phyloP scores from a whole-genome alignment of 1,140 invertebrate genomes.

The Anoplolepis gracilipes region DNA sequence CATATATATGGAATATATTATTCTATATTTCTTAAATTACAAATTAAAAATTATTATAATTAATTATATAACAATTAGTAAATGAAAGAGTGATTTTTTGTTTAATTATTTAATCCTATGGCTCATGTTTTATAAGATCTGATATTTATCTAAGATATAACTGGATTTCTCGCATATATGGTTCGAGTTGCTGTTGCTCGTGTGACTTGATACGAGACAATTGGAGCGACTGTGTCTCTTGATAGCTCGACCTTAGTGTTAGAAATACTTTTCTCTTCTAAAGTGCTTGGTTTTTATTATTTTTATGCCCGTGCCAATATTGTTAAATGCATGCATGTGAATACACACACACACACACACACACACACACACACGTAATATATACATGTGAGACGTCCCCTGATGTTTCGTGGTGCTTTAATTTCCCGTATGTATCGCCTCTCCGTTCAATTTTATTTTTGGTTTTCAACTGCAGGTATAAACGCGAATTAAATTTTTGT shows the following conservation, averaged over 20 bases:
- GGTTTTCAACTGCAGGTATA: neutral
- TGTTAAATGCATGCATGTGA: conserved; percentile 18
- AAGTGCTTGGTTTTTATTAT: conserved; percentile 22
- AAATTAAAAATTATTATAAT: too few species aligned
- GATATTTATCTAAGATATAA: too few species aligned
- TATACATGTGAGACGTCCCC: neutral
- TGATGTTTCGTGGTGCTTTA: conserved; percentile 22
- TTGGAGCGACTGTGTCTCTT: too few species aligned
- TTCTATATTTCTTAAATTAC: too few species aligned
- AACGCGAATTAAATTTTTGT: conserved; percentile 31
- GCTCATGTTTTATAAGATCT: too few species aligned
- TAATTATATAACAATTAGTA: too few species aligned
- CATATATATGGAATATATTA: too few species aligned
- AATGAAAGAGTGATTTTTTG: too few species aligned
- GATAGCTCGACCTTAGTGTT: neutral
- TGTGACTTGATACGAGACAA: too few species aligned
- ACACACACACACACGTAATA: neutral
- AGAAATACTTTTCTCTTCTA: neutral
- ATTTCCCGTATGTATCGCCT: conserved; percentile 29
- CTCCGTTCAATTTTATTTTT: neutral
- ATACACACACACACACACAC: neutral
- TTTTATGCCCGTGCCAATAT: conserved; percentile 18
- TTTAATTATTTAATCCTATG: too few species aligned
- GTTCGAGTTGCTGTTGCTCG: too few species aligned
- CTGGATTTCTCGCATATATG: too few species aligned